phyloP scores from a whole-genome alignment of 1,140 invertebrate genomes.

The Leptopilina clavipes region DNA sequence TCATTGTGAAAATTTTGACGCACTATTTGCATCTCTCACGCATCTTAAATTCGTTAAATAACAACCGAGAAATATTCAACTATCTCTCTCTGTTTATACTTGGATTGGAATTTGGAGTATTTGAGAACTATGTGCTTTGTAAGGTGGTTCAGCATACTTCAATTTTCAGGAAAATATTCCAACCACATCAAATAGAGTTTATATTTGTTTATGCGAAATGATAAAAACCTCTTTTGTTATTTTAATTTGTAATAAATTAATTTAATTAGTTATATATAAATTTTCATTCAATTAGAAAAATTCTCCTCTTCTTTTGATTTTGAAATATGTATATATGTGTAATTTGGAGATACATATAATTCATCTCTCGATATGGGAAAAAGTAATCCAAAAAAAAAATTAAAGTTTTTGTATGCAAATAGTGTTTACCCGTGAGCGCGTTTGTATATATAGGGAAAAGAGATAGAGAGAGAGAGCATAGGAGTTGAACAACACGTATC shows the following conservation, averaged over 20 bases:
- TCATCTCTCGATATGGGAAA: background rate
- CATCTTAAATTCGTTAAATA: background rate
- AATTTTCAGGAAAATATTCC: background rate
- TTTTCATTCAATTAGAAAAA: background rate
- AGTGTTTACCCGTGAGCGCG: background rate
- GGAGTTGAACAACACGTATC: conserved; percentile 11
- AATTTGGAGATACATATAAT: background rate
- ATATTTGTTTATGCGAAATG: background rate
- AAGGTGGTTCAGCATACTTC: background rate
- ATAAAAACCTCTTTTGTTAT: background rate
- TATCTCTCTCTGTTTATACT: background rate
- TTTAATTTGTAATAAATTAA: no score
- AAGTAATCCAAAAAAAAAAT: background rate
- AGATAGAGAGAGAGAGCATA: no score
- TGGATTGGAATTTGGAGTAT: conserved; percentile 13
- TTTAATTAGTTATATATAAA: background rate
- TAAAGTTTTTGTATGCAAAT: conserved; percentile 2
- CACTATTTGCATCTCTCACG: background rate
- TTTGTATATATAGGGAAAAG: no score
- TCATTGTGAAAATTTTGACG: no score
- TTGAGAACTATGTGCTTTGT: background rate
- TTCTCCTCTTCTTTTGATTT: background rate
- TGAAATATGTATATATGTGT: background rate
- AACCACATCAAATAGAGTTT: background rate
- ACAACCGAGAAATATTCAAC: background rate